Conservation (phyloP, 2,888 invertebrate species). For the Alentia gelatinosa region DNA sequence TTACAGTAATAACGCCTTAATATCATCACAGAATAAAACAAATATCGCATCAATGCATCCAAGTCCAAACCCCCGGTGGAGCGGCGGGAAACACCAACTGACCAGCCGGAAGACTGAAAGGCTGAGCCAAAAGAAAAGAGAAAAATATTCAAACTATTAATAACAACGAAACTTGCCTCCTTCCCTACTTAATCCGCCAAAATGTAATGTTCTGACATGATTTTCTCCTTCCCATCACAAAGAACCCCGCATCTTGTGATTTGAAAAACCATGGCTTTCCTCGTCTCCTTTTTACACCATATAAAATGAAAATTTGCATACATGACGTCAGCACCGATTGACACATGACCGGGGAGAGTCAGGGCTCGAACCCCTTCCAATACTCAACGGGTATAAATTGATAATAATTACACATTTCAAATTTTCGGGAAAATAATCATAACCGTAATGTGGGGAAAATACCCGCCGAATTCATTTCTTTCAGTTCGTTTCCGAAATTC, state of each 20-base stretch:
- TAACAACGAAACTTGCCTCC: not conserved
- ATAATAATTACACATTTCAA: not conserved
- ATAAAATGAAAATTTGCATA: not conserved
- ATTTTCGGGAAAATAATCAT: no score
- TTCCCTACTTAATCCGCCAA: no score
- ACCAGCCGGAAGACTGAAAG: conserved; percentile 24
- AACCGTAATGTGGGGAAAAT: not conserved
- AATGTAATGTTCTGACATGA: no score
- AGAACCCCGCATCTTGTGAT: not conserved
- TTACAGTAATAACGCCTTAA: conserved; percentile 10
- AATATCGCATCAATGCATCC: conserved; percentile 41
- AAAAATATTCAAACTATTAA: not conserved
- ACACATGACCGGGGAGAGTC: not conserved
- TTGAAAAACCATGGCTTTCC: not conserved
- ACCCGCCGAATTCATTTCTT: not conserved
- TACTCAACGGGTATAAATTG: conserved; percentile 5
- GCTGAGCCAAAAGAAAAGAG: not conserved
- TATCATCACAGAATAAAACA: conserved; percentile 51
- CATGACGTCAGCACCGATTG: conserved; percentile 16
- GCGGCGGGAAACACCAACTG: not conserved
- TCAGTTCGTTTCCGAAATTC: not conserved
- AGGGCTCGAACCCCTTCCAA: not conserved
- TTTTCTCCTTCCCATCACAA: no score
- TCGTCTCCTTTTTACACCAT: not conserved
- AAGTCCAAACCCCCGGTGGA: conserved; percentile 41